phyloP scores from a whole-genome alignment of 2,113 vertebrate genomes.

The Clarias batrachus region DNA sequence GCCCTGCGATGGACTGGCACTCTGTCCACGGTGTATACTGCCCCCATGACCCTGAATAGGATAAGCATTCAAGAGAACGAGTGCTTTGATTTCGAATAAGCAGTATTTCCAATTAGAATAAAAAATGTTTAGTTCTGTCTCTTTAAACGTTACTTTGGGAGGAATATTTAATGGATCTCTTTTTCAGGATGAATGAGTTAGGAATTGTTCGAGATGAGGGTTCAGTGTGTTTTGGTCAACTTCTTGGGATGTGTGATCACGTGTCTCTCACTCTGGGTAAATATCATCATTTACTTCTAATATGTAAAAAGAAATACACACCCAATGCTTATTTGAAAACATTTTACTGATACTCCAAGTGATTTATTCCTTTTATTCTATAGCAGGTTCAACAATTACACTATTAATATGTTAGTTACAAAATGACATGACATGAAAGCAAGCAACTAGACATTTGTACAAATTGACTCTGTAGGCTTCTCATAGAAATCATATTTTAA shows the following conservation, averaged over 20 bases:
- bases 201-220: slow-evolving; percentile 70
- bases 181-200: slow-evolving; percentile 77
- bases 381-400: background rate
- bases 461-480: background rate
- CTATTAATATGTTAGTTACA: background rate
- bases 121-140: background rate
- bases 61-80: too few species aligned
- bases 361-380: background rate
- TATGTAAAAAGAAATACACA: background rate
- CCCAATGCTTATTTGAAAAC: background rate
- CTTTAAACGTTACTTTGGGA: background rate
- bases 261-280: slow-evolving; percentile 84
- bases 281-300: background rate
- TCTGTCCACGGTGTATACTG: too few species aligned
- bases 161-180: background rate
- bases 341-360: background rate
- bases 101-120: background rate
- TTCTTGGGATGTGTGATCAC: slow-evolving; percentile 91
- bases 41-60: too few species aligned
- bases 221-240: slow-evolving; percentile 84
- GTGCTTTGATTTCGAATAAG: background rate
- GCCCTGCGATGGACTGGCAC: too few species aligned
- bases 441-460: background rate
- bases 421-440: background rate
- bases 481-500: background rate